phyloP scores from a whole-genome alignment of 2,113 vertebrate species.

The Paracyprichromis sp. region DNA sequence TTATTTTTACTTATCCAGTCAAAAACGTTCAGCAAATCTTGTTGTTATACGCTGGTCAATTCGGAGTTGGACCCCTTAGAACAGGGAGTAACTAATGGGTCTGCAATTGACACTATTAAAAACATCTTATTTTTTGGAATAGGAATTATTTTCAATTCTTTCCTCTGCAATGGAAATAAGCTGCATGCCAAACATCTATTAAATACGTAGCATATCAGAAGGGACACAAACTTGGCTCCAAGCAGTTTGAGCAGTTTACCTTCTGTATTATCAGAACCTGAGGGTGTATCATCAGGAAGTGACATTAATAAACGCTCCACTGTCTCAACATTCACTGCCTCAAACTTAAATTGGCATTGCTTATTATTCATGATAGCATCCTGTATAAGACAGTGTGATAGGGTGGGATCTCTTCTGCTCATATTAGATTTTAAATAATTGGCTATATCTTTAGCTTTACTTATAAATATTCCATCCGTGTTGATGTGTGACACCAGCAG shows the following conservation, averaged over 20 bases:
- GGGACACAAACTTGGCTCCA: not conserved
- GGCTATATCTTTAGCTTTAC: not conserved
- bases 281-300: not conserved
- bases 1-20: not conserved
- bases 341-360: not conserved
- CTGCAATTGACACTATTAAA: not conserved
- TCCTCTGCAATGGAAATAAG: not conserved
- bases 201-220: not conserved
- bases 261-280: not conserved
- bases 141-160: not conserved
- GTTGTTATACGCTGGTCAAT: not conserved
- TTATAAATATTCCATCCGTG: not conserved
- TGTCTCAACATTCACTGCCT: not conserved
- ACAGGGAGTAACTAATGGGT: not conserved
- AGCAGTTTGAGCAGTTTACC: not conserved
- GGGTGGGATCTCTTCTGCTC: not conserved
- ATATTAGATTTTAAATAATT: not conserved
- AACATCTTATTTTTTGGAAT: not conserved
- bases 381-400: not conserved
- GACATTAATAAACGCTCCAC: not conserved
- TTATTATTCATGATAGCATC: not conserved
- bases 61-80: fast-evolving
- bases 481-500: not conserved
- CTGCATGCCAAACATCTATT: not conserved
- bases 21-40: not conserved